phyloP scores from a whole-genome alignment of 2,888 invertebrate species.

The Cacoxenus indagator region DNA sequence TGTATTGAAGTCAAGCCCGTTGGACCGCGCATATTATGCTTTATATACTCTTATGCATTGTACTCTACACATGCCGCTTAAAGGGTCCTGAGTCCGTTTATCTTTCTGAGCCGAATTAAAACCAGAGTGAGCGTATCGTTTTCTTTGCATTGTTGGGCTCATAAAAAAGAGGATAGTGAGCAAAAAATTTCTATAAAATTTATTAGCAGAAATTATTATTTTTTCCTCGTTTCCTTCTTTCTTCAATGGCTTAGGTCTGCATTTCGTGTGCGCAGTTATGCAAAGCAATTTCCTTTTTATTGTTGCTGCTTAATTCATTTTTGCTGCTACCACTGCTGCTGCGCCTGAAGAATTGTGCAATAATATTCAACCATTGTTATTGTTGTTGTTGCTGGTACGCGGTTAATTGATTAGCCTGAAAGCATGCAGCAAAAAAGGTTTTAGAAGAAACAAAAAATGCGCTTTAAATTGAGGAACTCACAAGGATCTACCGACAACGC shows the following conservation, averaged over 20 bases:
- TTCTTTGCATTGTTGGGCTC: not conserved
- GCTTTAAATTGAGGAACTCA: too few species aligned
- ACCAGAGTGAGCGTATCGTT: too few species aligned
- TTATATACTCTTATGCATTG: not conserved
- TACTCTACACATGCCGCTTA: too few species aligned
- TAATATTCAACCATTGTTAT: not conserved
- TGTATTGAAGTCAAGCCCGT: not conserved
- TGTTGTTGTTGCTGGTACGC: conserved; percentile 40
- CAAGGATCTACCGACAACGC: not conserved
- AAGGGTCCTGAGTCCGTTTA: too few species aligned
- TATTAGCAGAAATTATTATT: conserved; percentile 64
- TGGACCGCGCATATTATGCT: not conserved
- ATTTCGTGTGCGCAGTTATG: conserved; percentile 2
- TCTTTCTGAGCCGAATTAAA: too few species aligned
- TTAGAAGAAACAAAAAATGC: not conserved
- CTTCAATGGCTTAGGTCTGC: conserved; percentile 49
- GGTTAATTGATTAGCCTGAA: conserved; percentile 35
- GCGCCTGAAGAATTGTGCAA: not conserved
- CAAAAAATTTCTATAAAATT: conserved; percentile 52
- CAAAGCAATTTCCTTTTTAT: conserved; percentile 17
- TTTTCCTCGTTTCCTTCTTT: conserved; percentile 43
- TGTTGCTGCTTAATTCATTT: not conserved
- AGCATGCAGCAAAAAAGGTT: conserved; percentile 20
- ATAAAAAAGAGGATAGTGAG: not conserved
- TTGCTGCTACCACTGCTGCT: conserved; percentile 16